phyloP scores from a whole-genome alignment of 2,888 invertebrate species.

The Elysia crispata region DNA sequence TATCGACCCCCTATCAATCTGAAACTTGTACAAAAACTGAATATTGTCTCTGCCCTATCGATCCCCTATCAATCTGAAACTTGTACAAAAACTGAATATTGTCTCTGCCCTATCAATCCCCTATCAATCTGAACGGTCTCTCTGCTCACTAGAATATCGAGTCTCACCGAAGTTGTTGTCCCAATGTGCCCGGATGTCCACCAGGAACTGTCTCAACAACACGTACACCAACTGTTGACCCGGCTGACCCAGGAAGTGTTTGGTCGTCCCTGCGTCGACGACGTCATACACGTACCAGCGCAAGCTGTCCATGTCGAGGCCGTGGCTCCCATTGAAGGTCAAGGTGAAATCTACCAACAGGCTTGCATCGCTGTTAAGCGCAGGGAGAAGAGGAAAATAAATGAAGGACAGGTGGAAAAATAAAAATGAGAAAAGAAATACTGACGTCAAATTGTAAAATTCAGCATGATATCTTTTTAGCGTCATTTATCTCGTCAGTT shows the following conservation, averaged over 20 bases:
- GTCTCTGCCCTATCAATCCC: too few species aligned
- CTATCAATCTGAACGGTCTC: too few species aligned
- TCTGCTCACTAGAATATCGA: too few species aligned
- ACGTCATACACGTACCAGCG: constrained; percentile 42
- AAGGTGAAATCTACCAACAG: constrained; percentile 50
- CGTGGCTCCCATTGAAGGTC: constrained; percentile 49
- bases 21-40: too few species aligned
- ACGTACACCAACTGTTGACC: constrained; percentile 36
- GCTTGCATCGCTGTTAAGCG: constrained; percentile 42
- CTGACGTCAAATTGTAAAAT: too few species aligned
- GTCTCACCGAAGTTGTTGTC: constrained; percentile 37
- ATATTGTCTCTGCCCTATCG: too few species aligned
- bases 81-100: too few species aligned
- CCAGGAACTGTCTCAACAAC: constrained; percentile 48
- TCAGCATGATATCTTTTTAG: too few species aligned
- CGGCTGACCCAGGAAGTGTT: constrained; percentile 38
- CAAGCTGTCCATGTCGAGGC: constrained; percentile 18
- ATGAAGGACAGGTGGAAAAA: background rate
- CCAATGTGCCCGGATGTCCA: constrained; percentile 53
- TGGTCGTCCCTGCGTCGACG: constrained; percentile 45
- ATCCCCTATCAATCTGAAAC: too few species aligned
- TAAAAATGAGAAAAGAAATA: too few species aligned
- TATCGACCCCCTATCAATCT: too few species aligned
- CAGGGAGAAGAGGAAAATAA: background rate
- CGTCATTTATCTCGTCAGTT: too few species aligned